Conservation (phyloP, 1,140 invertebrate species). For the Homarus americanus region DNA sequence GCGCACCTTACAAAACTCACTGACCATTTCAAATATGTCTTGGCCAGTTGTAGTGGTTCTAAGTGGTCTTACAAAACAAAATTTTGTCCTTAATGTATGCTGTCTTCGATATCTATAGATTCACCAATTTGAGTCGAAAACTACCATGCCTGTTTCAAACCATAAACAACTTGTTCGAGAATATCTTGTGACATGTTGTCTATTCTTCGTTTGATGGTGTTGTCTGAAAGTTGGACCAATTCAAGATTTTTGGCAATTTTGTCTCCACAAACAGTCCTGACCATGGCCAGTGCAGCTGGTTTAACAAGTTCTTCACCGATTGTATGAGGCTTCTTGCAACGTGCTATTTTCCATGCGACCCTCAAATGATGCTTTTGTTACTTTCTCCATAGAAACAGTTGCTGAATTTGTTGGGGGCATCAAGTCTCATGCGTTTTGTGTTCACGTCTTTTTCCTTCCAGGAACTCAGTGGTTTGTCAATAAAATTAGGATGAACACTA, state of each 20-base stretch:
- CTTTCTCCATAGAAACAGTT: neutral
- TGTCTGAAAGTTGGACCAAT: constrained; percentile 26
- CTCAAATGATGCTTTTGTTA: too few species aligned
- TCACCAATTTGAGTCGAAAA: neutral
- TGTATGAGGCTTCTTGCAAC: constrained; percentile 44
- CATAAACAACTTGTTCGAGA: constrained; percentile 2
- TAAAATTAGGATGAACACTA: constrained; percentile 37
- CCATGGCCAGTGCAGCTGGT: constrained; percentile 5
- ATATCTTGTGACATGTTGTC: constrained; percentile 34
- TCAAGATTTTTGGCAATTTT: constrained; percentile 33
- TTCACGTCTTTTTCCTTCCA: constrained; percentile 48
- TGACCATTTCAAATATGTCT: constrained; percentile 17
- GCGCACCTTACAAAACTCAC: constrained; percentile 22
- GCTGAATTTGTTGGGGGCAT: constrained; percentile 40
- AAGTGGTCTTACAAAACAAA: neutral
- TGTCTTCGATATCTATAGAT: neutral
- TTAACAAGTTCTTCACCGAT: constrained; percentile 12
- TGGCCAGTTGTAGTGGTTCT: constrained; percentile 14
- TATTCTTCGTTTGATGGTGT: constrained; percentile 17
- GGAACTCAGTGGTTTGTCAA: constrained; percentile 46
- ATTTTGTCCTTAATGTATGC: constrained; percentile 11
- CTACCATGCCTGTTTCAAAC: constrained; percentile 5
- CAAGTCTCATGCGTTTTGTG: constrained; percentile 41
- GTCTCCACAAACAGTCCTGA: constrained; percentile 20
- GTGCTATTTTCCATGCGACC: constrained; percentile 34